Conservation (phyloP, 2,888 invertebrate genomes). For the Dicyrtomina minuta region DNA sequence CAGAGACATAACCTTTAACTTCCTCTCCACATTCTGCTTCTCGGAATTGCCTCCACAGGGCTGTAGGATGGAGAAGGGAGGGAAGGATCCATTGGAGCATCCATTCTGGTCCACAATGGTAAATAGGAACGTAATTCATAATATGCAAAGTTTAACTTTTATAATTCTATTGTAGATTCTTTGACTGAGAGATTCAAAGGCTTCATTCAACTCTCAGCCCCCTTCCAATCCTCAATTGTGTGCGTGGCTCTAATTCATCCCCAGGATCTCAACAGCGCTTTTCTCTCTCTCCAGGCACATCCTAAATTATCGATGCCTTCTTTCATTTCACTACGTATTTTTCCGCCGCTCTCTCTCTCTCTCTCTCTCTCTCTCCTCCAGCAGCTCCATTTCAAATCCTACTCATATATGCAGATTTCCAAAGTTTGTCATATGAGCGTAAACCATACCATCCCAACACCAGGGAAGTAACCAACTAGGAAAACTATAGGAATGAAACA, state of each 20-base stretch:
- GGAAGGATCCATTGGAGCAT: background rate
- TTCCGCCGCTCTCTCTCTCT: background rate
- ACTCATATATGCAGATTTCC: no score
- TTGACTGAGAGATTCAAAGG: background rate
- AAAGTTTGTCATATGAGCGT: background rate
- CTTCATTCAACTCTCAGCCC: background rate
- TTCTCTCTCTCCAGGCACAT: slow-evolving; percentile 7
- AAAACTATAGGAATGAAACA: no score
- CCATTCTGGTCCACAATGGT: background rate
- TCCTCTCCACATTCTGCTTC: background rate
- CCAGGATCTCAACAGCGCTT: background rate
- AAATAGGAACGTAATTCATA: background rate
- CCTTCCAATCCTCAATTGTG: background rate
- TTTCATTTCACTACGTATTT: background rate
- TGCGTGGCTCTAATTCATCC: slow-evolving; percentile 8
- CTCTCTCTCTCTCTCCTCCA: background rate
- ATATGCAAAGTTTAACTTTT: slow-evolving; percentile 13
- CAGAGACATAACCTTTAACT: slow-evolving; percentile 7
- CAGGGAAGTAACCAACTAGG: no score
- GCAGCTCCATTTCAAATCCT: background rate
- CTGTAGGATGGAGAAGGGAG: background rate
- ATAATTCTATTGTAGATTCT: background rate
- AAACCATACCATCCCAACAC: no score
- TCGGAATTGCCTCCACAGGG: slow-evolving; percentile 1
- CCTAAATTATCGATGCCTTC: background rate